Percentiles rank a stretch among this genome's conserved stretches.
These are phyloP conservation scores for Noctua fimbriata DNA, from an alignment of 2,888 invertebrate genomes.

Conservation along the genomic window DNA sequence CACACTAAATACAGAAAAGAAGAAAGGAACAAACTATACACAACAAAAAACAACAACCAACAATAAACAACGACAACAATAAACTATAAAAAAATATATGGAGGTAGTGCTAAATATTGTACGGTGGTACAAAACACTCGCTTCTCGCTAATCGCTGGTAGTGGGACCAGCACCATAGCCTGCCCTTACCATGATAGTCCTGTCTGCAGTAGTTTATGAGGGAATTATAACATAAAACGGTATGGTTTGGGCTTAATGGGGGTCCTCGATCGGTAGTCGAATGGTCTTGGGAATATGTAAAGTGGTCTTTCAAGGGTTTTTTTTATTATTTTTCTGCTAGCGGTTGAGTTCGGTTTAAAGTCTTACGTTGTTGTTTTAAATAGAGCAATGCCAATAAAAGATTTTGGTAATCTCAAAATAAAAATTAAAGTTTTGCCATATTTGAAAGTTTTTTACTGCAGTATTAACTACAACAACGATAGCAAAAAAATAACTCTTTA, in stretches of 20 bases:
- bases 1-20: too few relatives aligned
- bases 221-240: constrained; percentile 77
- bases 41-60: too few relatives aligned
- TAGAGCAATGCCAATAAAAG: not conserved
- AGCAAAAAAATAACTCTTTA: not conserved
- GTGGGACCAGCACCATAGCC: not conserved
- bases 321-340: not conserved
- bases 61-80: too few relatives aligned
- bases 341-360: not conserved
- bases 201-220: constrained; percentile 76
- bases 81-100: too few relatives aligned
- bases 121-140: too few relatives aligned
- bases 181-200: constrained; percentile 69
- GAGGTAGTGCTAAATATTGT: too few relatives aligned
- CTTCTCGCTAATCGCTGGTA: not conserved
- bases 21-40: too few relatives aligned
- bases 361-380: not conserved
- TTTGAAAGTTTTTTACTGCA: not conserved
- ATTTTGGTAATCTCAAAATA: not conserved
- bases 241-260: constrained; percentile 57
- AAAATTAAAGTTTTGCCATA: not conserved
- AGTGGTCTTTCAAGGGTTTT: not conserved
- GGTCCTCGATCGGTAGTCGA: constrained; percentile 45
- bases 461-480: not conserved
- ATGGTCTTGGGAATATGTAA: constrained; percentile 27